Evolutionary conservation across 2,113 vertebrate species (phyloP).

Genomic region (Pseudopodoces humilis): DNA sequence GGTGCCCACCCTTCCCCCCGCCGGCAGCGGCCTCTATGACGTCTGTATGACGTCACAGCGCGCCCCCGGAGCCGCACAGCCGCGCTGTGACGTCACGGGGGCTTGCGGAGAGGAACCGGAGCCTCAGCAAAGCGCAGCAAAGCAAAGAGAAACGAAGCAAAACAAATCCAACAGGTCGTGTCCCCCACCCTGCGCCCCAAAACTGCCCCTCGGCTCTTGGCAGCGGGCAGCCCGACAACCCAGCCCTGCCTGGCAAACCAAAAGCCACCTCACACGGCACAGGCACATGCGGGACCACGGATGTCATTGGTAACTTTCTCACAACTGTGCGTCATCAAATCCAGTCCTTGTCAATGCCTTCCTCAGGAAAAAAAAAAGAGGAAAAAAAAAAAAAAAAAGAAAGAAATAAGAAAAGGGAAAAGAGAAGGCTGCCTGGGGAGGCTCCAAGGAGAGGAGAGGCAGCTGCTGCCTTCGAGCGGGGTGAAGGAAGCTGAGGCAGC

Average conservation of each 20-base stretch:
- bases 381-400: neutral
- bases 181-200: neutral
- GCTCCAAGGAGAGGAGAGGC: neutral
- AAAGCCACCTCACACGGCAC: neutral
- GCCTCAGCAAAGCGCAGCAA: neutral
- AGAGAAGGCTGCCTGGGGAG: neutral
- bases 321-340: neutral
- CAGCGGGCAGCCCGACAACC: neutral
- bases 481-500: neutral
- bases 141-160: neutral
- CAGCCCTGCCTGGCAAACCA: rapidly evolving
- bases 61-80: neutral
- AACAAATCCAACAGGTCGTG: rapidly evolving
- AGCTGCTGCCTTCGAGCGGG: neutral
- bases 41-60: neutral
- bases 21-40: neutral
- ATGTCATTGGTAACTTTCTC: neutral
- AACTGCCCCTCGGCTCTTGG: neutral
- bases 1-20: neutral
- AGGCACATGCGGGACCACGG: rapidly evolving
- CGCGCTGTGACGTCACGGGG: neutral
- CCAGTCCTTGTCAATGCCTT: neutral
- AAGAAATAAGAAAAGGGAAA: neutral
- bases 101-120: neutral
- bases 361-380: neutral